phyloP scores from a whole-genome alignment of 2,113 vertebrate genomes.

The Callospermophilus lateralis region DNA sequence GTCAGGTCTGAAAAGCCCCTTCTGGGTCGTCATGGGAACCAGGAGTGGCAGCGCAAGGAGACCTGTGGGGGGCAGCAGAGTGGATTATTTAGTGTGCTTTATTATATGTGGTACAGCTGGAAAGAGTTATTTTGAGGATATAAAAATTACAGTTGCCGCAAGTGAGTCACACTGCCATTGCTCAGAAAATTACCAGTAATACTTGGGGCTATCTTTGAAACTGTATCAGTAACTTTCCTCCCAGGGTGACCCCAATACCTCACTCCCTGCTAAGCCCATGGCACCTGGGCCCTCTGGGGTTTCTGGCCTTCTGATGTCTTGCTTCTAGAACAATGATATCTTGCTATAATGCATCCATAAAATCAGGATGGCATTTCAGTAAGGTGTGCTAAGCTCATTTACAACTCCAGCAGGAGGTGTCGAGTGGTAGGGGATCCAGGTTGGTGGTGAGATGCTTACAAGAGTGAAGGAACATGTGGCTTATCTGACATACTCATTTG shows the following conservation, averaged over 20 bases:
- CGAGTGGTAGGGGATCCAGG: not conserved
- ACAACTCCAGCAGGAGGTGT: not conserved
- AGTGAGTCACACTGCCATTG: not conserved
- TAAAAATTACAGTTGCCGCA: constrained; percentile 12
- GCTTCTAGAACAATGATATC: not conserved
- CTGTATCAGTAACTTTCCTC: not conserved
- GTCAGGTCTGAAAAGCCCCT: not conserved
- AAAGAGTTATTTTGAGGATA: constrained; percentile 51
- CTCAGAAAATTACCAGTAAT: constrained; percentile 15
- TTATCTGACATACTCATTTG: not conserved
- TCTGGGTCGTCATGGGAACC: constrained; percentile 71
- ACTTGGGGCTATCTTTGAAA: not conserved
- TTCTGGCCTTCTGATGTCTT: not conserved
- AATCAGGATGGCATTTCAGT: not conserved
- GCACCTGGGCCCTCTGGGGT: accelerated
- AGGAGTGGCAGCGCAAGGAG: not conserved
- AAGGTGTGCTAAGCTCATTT: not conserved
- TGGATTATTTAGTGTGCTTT: constrained; percentile 43
- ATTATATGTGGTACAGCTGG: not conserved
- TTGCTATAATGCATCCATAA: not conserved
- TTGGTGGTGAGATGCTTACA: not conserved
- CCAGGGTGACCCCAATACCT: not conserved
- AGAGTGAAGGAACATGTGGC: not conserved
- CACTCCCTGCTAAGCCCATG: not conserved
- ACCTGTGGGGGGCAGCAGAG: not conserved